phyloP scores from a whole-genome alignment of 2,888 invertebrate genomes.

The Lottia gigantea region DNA sequence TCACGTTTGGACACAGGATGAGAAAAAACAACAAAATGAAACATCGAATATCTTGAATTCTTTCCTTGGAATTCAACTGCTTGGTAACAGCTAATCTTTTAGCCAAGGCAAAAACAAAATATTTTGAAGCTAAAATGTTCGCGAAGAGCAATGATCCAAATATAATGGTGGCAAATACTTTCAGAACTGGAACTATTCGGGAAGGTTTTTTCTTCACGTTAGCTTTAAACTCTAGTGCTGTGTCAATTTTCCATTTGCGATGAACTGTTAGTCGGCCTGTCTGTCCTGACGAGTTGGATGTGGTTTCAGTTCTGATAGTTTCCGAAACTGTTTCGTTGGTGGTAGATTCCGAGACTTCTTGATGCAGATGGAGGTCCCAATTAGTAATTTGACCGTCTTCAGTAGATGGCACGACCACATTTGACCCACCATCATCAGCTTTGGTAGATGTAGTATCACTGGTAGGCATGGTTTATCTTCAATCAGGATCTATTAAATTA shows the following conservation, averaged over 20 bases:
- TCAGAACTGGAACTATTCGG: conserved; percentile 31
- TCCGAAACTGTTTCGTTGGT: too few species aligned
- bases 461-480: too few species aligned
- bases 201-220: not conserved
- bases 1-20: conserved; percentile 38
- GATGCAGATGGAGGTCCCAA: too few species aligned
- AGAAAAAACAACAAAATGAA: conserved; percentile 39
- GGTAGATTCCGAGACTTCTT: too few species aligned
- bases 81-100: conserved; percentile 18
- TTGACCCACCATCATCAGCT: too few species aligned
- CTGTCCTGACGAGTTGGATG: too few species aligned
- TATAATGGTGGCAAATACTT: conserved; percentile 41
- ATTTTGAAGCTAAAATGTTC: conserved; percentile 32
- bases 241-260: conserved; percentile 18
- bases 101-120: conserved; percentile 35
- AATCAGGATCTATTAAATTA: too few species aligned
- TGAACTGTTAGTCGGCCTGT: conserved; percentile 17
- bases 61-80: not conserved
- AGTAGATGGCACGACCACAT: too few species aligned
- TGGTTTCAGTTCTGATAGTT: too few species aligned
- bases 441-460: too few species aligned
- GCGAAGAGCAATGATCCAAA: conserved; percentile 30
- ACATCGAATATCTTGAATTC: conserved; percentile 5
- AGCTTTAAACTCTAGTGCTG: not conserved
- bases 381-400: too few species aligned